Conservation (phyloP, 1,140 invertebrate species). For the Heterodera schachtii region DNA sequence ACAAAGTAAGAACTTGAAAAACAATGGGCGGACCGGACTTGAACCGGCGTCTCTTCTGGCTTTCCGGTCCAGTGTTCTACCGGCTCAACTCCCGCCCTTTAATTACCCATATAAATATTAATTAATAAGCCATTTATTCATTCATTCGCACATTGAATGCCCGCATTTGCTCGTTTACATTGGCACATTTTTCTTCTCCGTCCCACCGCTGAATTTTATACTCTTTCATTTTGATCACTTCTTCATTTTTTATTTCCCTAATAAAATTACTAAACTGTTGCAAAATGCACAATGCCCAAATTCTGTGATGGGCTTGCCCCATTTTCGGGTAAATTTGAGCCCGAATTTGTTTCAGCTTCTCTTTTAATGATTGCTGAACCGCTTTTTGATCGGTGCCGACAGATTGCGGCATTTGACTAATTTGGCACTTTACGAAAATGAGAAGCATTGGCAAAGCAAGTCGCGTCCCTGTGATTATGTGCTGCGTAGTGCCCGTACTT, state of each 20-base stretch:
- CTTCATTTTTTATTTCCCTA: neutral
- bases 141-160: neutral
- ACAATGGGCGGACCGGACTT: too few relatives aligned
- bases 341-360: neutral
- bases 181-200: neutral
- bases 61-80: too few relatives aligned
- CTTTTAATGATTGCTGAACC: neutral
- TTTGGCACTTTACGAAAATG: neutral
- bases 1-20: too few relatives aligned
- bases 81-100: too few relatives aligned
- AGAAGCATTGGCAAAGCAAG: neutral
- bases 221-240: neutral
- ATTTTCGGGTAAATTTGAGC: neutral
- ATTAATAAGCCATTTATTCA: too few relatives aligned
- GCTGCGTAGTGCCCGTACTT: neutral
- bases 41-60: too few relatives aligned
- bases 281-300: neutral
- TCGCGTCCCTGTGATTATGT: neutral
- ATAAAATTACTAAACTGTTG: neutral
- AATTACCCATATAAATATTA: too few relatives aligned
- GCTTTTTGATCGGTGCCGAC: neutral
- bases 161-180: neutral
- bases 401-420: neutral
- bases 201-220: neutral
- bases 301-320: neutral